Evolutionary conservation across 1,140 invertebrate genomes (phyloP), one percentile per base, ranked within the genome.

Genomic region (Drosophila guanche): DNA sequence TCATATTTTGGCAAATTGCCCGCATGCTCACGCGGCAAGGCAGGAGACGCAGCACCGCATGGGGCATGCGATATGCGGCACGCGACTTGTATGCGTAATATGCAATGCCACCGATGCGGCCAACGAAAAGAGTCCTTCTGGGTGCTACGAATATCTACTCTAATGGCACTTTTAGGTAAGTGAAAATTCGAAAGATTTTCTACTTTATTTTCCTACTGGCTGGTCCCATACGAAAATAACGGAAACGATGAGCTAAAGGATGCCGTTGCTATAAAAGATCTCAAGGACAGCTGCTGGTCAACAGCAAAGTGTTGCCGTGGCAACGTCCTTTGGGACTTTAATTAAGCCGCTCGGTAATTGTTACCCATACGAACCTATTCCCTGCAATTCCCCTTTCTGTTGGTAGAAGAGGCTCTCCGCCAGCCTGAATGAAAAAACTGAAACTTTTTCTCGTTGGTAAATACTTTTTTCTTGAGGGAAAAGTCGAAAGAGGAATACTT

Each of bases 351-450:
- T 60, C 67, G 60, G 53, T 70, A 80, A 67, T 81, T 86, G 73
- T 77, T 81, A 61, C 81, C 70, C 77, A 86, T 81, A 81, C 81
- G 81, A 73, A 25, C 46, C 73, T 77, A 48, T 77, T 73, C 72
- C 40, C 55, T 59, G 67, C 45, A 85, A 20, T 20, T 20, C 16
- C 16, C 16, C 16, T 20, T 20, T 20, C 57, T 86, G 73, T 85
- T 74, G 56, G 73, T 20, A 12, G 67, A 58, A 77, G 62, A 22
- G 5, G 0, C 0, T 27, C 25, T 41, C 37, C 10, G 37, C 51
- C 14, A 25, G 29, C 23, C 25, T 25, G 29, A 53, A n/a, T n/a
- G 40, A 42, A 37, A 71, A 42, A 61, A 20, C 16, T n/a, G 12
- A 69, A 69, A 69, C 33, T 57, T 67, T 69, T 47, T 6, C 42